Base-by-base conservation (phyloP, 2,888 invertebrate genomes). In the Machimus atricapillus region DNA sequence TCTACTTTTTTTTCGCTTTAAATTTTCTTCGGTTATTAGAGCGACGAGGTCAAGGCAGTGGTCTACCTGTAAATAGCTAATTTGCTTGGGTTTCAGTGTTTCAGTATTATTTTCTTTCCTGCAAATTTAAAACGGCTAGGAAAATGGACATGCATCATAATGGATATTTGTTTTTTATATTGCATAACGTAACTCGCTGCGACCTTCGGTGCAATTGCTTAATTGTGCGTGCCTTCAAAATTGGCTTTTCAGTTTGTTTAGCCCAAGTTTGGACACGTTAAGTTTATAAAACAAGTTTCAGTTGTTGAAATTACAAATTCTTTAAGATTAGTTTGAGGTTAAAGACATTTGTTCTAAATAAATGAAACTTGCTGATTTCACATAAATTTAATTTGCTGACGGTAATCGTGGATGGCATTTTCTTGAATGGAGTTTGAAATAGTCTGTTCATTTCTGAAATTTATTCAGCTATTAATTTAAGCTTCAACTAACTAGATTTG, bases 141-240 rank as follows among this genome's bases (percentile, higher is more conserved):
- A 79, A 79, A 76, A 79, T 52, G n/a, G 27, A 52, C 27, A 46
- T n/a, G 7, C 9, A 6, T 5, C 27, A 52, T 46, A 79, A 46
- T 79, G 66, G 27, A 27, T 40, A 40, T 40, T 66, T 12, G 27
- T 79, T 34, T 19, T 79, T 52, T 23, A 52, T 23, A 27, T 78
- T 78, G 46, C 79, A 14, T 46, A 79, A 79, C 27, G 31, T 14
- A 46, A 79, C 79, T 46, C 19, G 27, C 79, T 9, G 23, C 14
- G 79, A 79, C 79, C 79, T 46, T 52, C 79, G 23, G 16, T 79
- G 23, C 79, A 79, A 79, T 79, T 46, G 8, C 52, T 34, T 79
- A 79, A 79, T 79, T 79, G 79, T 52, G 79, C 79, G 27, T 46
- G 79, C 23, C 79, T 12, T 43, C 40, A 19, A 40, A 23, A 78